These are phyloP conservation scores for Sarcophaga caerulescens DNA, from an alignment of 2,888 invertebrate genomes.

Conservation along the genomic window DNA sequence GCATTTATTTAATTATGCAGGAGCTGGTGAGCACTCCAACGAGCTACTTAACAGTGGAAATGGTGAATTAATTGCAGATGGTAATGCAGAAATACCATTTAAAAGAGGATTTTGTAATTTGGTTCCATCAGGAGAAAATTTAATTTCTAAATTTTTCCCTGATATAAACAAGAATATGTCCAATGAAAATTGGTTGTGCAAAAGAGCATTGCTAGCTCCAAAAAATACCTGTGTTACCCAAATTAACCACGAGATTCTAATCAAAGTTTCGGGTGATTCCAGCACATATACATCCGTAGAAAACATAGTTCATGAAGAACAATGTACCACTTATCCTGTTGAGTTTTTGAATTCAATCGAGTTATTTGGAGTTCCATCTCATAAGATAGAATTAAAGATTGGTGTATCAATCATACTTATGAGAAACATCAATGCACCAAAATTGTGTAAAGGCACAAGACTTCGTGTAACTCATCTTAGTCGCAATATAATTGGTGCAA, in stretches of 20 bases:
- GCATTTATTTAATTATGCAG: background rate
- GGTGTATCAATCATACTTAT: conserved; percentile 44
- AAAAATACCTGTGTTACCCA: conserved; percentile 13
- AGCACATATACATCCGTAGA: conserved; percentile 1
- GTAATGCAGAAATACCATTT: background rate
- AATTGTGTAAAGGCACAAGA: conserved; percentile 49
- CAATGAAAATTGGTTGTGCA: conserved; percentile 29
- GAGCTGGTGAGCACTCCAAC: conserved; percentile 29
- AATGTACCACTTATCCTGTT: conserved; percentile 20
- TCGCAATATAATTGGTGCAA: conserved; percentile 40
- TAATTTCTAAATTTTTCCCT: conserved; percentile 13
- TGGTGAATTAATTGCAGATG: no score
- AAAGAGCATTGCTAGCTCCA: conserved; percentile 46
- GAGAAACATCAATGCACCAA: conserved; percentile 50
- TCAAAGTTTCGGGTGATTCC: background rate
- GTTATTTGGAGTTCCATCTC: conserved; percentile 30
- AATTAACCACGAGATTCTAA: background rate
- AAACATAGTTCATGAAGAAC: background rate
- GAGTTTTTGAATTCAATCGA: conserved; percentile 55
- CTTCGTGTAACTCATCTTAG: conserved; percentile 17
- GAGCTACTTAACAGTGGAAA: conserved; percentile 60
- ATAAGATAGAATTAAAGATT: conserved; percentile 31
- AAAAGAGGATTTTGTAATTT: no score
- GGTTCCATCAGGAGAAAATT: background rate
- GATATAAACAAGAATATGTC: conserved; percentile 24